A percentile compares a stretch with the other conserved stretches of the same genome.
Conservation (phyloP, 2,888 invertebrate species). For the Eulithis testata region DNA sequence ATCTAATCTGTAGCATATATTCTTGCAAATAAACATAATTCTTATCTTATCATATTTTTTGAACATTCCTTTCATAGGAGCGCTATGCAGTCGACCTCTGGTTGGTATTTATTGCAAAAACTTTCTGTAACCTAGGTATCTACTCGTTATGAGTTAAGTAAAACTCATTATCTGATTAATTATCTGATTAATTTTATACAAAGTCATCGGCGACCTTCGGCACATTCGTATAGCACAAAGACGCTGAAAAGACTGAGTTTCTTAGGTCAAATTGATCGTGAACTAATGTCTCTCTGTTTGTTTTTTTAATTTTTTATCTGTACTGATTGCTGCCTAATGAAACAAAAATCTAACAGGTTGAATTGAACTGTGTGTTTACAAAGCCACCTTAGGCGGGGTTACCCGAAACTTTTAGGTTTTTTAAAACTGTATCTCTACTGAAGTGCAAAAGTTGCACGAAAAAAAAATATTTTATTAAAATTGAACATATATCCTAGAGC, state of each 20-base stretch:
- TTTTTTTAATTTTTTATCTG: no score
- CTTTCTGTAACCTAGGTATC: constrained; percentile 5
- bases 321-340: no score
- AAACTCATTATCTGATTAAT: background rate
- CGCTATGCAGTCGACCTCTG: constrained; percentile 39
- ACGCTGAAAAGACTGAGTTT: background rate
- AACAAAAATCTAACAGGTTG: constrained; percentile 1
- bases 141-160: background rate
- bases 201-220: constrained; percentile 20
- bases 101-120: constrained; percentile 37
- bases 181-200: constrained; percentile 18
- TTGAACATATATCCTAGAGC: no score
- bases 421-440: no score
- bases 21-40: no score
- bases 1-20: no score
- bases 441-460: no score
- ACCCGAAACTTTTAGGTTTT: no score
- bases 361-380: background rate
- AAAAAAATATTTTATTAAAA: no score
- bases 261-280: background rate
- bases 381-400: no score
- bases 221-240: background rate
- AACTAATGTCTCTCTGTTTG: no score
- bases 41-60: constrained; percentile 22
- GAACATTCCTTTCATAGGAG: constrained; percentile 38